A percentile compares a stretch with the other conserved stretches of the same genome.
Evolutionary conservation across 1,140 invertebrate genomes (phyloP).

Genomic region (Leptonema lineaticorne): DNA sequence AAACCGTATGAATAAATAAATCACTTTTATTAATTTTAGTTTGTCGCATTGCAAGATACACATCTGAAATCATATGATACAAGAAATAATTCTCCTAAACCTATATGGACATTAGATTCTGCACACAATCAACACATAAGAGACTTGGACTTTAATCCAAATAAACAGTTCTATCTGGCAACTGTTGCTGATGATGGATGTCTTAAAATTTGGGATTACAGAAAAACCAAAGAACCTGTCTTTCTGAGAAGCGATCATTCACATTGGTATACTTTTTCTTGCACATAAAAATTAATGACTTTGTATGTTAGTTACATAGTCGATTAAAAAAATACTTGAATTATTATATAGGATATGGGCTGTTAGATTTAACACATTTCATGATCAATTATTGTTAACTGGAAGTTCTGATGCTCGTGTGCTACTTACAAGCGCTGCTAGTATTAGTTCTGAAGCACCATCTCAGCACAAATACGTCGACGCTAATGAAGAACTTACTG

Average conservation of each 20-base stretch:
- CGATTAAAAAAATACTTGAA: too few relatives aligned
- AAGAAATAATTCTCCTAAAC: slow-evolving; percentile 65
- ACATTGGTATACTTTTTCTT: slow-evolving; percentile 71
- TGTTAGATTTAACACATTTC: slow-evolving; percentile 92
- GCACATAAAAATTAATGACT: not conserved
- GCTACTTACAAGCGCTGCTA: slow-evolving; percentile 80
- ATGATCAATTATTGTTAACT: slow-evolving; percentile 94
- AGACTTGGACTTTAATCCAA: slow-evolving; percentile 95
- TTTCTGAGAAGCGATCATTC: slow-evolving; percentile 87
- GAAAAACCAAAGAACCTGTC: slow-evolving; percentile 76
- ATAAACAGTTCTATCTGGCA: slow-evolving; percentile 90
- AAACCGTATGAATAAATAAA: slow-evolving; percentile 11
- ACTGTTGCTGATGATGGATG: slow-evolving; percentile 95
- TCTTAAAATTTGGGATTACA: slow-evolving; percentile 94
- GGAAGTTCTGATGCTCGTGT: slow-evolving; percentile 94
- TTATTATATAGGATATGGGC: slow-evolving; percentile 80
- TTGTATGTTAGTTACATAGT: too few relatives aligned
- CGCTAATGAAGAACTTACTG: not conserved
- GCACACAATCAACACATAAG: slow-evolving; percentile 86
- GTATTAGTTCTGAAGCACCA: slow-evolving; percentile 76
- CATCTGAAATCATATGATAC: slow-evolving; percentile 87
- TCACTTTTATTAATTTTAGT: slow-evolving; percentile 48
- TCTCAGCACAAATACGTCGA: slow-evolving; percentile 51
- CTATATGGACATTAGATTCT: slow-evolving; percentile 80
- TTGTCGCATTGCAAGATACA: slow-evolving; percentile 81